Conservation (phyloP, 2,888 invertebrate species). For the Harpagoxenus sublaevis region DNA sequence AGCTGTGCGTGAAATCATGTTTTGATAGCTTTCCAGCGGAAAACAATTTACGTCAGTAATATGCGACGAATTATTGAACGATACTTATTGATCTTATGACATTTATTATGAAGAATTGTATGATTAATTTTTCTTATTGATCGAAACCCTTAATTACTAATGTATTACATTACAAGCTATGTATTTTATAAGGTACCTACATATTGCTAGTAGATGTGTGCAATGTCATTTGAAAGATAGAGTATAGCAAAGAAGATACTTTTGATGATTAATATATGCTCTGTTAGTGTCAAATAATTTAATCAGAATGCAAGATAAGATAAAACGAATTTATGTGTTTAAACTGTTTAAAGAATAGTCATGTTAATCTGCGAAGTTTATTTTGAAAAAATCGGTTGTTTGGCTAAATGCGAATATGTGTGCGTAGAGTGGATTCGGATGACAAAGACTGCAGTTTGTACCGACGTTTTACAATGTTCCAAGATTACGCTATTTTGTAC, state of each 20-base stretch:
- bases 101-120: background rate
- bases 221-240: background rate
- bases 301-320: background rate
- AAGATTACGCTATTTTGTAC: slow-evolving; percentile 37
- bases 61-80: background rate
- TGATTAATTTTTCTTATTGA: background rate
- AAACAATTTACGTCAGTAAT: background rate
- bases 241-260: background rate
- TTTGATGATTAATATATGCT: background rate
- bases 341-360: background rate
- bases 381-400: background rate
- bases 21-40: background rate
- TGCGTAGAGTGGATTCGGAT: background rate
- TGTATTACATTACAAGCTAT: background rate
- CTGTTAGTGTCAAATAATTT: background rate
- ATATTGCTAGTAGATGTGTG: background rate
- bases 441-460: slow-evolving; percentile 24
- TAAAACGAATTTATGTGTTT: background rate
- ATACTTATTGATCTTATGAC: background rate
- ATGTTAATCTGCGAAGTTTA: background rate
- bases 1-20: background rate
- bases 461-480: slow-evolving; percentile 18
- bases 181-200: background rate
- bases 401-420: background rate
- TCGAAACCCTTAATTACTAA: background rate